Evolutionary conservation across 2,888 invertebrate species (phyloP).

Genomic region (Spodoptera littoralis): DNA sequence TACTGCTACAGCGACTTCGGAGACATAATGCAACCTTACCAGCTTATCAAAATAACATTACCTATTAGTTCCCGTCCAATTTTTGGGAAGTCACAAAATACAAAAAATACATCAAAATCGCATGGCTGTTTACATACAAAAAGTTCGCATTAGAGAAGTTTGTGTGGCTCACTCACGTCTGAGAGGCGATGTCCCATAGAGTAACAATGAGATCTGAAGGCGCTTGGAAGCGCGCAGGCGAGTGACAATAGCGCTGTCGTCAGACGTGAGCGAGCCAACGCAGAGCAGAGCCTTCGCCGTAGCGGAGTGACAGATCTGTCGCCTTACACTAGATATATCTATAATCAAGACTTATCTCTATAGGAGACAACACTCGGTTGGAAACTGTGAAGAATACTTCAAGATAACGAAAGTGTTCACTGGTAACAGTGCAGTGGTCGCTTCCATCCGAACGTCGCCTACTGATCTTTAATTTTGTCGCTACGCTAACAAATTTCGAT

Average conservation of each 20-base stretch:
- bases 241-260: constrained; percentile 1
- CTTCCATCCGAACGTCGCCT: constrained; percentile 62
- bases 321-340: constrained; percentile 82
- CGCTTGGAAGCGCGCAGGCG: not conserved
- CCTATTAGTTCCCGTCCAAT: constrained; percentile 47
- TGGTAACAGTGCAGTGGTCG: constrained; percentile 16
- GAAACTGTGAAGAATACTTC: constrained; percentile 42
- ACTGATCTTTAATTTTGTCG: constrained; percentile 72
- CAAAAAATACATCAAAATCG: constrained; percentile 59
- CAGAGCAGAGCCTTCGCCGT: constrained; percentile 80
- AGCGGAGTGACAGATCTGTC: constrained; percentile 84
- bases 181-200: constrained; percentile 3
- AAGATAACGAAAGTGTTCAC: constrained; percentile 30
- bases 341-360: constrained; percentile 77
- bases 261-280: constrained; percentile 73
- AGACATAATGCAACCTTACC: constrained; percentile 45
- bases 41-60: constrained; percentile 33
- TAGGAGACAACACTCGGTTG: constrained; percentile 52
- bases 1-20: constrained; percentile 70
- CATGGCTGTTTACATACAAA: constrained; percentile 63
- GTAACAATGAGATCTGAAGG: constrained; percentile 22
- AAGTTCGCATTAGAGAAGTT: constrained; percentile 62
- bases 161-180: constrained; percentile 56
- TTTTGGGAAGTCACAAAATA: constrained; percentile 54
- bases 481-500: constrained; percentile 76